Evolutionary conservation across 2,888 invertebrate species (phyloP).

Genomic region (Xylocampa areola): DNA sequence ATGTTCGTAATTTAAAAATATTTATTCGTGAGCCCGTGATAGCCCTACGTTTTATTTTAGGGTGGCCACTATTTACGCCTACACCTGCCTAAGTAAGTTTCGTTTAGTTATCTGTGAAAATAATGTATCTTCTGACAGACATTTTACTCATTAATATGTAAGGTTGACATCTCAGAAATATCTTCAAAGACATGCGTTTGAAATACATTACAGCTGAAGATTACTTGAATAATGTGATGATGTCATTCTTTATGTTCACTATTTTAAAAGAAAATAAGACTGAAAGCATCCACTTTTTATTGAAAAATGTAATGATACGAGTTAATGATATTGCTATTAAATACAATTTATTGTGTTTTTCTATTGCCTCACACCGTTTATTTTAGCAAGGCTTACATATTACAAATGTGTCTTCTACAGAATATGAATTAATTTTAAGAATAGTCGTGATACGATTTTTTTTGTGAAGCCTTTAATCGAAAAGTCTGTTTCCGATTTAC

Average conservation of each 20-base stretch:
- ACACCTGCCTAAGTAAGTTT: background rate
- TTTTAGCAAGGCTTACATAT: too few relatives aligned
- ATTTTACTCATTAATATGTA: slow-evolving; percentile 4
- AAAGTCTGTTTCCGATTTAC: too few relatives aligned
- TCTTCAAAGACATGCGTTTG: slow-evolving; percentile 14
- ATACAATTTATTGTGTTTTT: too few relatives aligned
- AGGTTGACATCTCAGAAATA: slow-evolving; percentile 18
- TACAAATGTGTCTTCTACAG: too few relatives aligned
- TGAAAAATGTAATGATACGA: background rate
- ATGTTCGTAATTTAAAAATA: slow-evolving; percentile 31
- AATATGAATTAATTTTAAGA: too few relatives aligned
- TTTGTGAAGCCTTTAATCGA: too few relatives aligned
- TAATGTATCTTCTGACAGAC: slow-evolving; percentile 1
- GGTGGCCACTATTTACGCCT: background rate
- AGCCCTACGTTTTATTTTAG: background rate
- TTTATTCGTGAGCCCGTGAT: slow-evolving; percentile 19
- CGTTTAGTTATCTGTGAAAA: slow-evolving; percentile 4
- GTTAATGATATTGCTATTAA: too few relatives aligned
- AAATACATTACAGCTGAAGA: slow-evolving; percentile 8
- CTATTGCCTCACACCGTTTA: too few relatives aligned
- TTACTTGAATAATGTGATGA: slow-evolving; percentile 13
- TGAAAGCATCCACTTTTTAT: too few relatives aligned
- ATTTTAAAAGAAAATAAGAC: background rate
- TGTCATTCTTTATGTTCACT: background rate
- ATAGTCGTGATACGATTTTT: too few relatives aligned